These are phyloP conservation scores for Dendrocincla fuliginosa DNA, from an alignment of 2,797 vertebrate species.

Conservation along the genomic window DNA sequence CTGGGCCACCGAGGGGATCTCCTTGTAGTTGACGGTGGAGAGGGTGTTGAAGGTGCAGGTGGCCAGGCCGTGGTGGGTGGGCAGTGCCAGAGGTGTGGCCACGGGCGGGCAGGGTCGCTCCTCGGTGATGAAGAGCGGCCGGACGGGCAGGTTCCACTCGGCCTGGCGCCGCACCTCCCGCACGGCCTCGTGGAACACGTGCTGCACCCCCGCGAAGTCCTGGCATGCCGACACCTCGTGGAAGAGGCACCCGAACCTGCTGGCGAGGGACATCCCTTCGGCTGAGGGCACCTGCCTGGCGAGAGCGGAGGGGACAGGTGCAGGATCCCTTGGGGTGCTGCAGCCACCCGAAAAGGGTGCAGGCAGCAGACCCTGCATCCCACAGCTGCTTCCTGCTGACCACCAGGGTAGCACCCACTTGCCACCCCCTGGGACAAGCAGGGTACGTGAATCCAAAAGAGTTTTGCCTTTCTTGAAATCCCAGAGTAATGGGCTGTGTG, in stretches of 20 bases:
- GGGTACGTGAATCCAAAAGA: not conserved
- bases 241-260: constrained; percentile 83
- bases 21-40: constrained; percentile 81
- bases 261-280: constrained; percentile 82
- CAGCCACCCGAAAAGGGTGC: not conserved
- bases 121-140: constrained; percentile 83
- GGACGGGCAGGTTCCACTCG: constrained; percentile 55
- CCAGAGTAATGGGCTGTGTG: accelerated
- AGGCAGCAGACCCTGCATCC: not conserved
- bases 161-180: constrained; percentile 79
- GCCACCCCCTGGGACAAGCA: not conserved
- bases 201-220: constrained; percentile 85
- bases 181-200: constrained; percentile 86
- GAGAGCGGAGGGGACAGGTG: not conserved
- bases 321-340: not conserved
- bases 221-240: constrained; percentile 89
- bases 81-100: constrained; percentile 50
- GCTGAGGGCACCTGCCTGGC: constrained; percentile 87
- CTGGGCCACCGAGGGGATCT: constrained; percentile 87
- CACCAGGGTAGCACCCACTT: not conserved
- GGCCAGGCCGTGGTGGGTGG: constrained; percentile 72
- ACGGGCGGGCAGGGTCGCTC: constrained; percentile 76
- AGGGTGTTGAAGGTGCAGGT: constrained; percentile 77
- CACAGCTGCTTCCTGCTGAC: accelerated
- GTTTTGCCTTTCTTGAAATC: not conserved